Conservation (phyloP, 2,888 invertebrate species). For the Aporophyla lueneburgensis region DNA sequence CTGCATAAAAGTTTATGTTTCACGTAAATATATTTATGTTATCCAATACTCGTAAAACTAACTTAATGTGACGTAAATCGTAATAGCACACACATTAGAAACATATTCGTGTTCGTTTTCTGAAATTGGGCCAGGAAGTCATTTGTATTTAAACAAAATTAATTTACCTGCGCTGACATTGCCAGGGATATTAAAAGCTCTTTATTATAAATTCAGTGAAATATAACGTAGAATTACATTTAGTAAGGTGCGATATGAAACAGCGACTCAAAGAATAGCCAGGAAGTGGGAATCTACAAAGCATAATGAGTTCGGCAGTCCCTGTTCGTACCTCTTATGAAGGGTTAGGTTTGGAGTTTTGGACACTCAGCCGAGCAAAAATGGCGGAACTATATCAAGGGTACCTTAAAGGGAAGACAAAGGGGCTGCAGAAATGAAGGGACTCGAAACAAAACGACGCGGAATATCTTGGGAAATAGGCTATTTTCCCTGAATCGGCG, state of each 20-base stretch:
- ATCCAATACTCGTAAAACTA: constrained; percentile 59
- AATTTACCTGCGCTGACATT: constrained; percentile 27
- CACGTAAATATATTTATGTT: constrained; percentile 54
- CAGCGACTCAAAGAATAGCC: background rate
- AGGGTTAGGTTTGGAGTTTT: background rate
- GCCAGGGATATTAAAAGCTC: constrained; percentile 7
- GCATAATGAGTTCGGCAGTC: background rate
- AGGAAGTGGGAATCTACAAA: background rate
- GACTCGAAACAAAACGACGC: constrained; percentile 15
- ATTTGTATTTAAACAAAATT: constrained; percentile 43
- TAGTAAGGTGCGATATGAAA: background rate
- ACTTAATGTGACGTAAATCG: constrained; percentile 53
- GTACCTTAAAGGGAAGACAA: constrained; percentile 25
- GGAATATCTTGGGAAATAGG: constrained; percentile 14
- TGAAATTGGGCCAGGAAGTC: constrained; percentile 38
- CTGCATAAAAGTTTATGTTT: constrained; percentile 57
- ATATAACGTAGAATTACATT: background rate
- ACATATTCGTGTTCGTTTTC: constrained; percentile 31
- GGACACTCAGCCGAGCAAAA: constrained; percentile 11
- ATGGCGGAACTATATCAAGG: constrained; percentile 33
- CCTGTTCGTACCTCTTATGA: constrained; percentile 18
- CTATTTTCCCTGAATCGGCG: background rate
- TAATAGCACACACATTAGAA: constrained; percentile 50
- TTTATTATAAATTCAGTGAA: constrained; percentile 1
- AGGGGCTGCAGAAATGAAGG: constrained; percentile 4